A percentile compares a stretch with the other conserved stretches of the same genome.
These are phyloP conservation scores for Ganaspis brasiliensis DNA, from an alignment of 2,888 invertebrate genomes.

Conservation along the genomic window DNA sequence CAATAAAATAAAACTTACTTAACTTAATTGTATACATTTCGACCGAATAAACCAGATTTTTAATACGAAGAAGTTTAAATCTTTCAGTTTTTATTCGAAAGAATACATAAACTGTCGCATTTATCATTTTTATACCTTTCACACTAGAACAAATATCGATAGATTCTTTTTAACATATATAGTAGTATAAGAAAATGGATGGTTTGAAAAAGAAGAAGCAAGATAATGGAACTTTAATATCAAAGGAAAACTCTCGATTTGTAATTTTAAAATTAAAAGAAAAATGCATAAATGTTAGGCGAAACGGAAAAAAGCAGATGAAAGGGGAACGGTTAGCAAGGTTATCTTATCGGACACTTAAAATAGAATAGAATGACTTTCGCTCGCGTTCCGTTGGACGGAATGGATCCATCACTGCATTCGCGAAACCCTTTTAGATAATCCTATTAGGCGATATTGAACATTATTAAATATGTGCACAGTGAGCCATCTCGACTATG, in stretches of 20 bases:
- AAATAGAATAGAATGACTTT: constrained; percentile 22
- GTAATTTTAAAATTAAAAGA: not conserved
- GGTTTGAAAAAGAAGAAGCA: too few relatives aligned
- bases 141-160: too few relatives aligned
- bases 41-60: too few relatives aligned
- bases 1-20: not conserved
- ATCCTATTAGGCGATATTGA: constrained; percentile 77
- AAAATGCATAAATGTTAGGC: not conserved
- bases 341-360: constrained; percentile 20
- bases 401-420: constrained; percentile 76
- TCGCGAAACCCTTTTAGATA: constrained; percentile 76
- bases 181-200: too few relatives aligned
- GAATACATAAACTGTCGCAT: too few relatives aligned
- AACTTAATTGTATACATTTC: too few relatives aligned
- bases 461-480: constrained; percentile 76
- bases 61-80: too few relatives aligned
- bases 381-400: constrained; percentile 48
- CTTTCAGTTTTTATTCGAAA: too few relatives aligned
- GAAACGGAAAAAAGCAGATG: not conserved
- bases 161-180: too few relatives aligned
- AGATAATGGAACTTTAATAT: too few relatives aligned
- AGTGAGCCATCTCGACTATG: constrained; percentile 33
- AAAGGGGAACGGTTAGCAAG: not conserved
- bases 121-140: too few relatives aligned
- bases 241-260: too few relatives aligned